phyloP scores from a whole-genome alignment of 2,113 vertebrate genomes.

The Labeo catla region DNA sequence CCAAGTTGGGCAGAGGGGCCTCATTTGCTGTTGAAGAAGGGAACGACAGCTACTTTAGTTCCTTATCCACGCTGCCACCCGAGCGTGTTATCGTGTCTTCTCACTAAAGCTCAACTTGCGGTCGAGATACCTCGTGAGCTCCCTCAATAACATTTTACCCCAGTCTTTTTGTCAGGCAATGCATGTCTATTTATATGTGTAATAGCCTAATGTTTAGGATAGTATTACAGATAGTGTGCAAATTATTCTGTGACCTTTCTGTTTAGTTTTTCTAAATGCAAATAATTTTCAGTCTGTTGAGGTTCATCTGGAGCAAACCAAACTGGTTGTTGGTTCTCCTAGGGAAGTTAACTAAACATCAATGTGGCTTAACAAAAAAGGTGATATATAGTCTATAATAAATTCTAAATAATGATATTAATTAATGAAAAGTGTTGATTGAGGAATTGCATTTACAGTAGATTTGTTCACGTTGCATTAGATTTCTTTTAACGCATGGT shows the following conservation, averaged over 20 bases:
- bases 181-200: not conserved
- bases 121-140: not conserved
- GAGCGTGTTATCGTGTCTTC: constrained; percentile 61
- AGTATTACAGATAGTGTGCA: not conserved
- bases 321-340: not conserved
- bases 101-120: constrained; percentile 58
- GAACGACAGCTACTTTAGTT: constrained; percentile 2
- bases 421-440: not conserved
- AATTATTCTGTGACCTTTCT: not conserved
- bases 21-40: constrained; percentile 30
- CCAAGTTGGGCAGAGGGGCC: constrained; percentile 16
- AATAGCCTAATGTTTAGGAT: too few relatives aligned
- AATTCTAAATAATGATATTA: not conserved
- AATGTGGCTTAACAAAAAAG: too few relatives aligned
- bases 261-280: too few relatives aligned
- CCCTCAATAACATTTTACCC: not conserved
- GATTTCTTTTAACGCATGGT: too few relatives aligned
- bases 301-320: not conserved
- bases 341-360: not conserved
- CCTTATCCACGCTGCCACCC: constrained; percentile 56
- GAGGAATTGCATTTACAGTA: not conserved
- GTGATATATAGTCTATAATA: not conserved
- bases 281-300: not conserved
- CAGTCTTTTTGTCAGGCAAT: not conserved
- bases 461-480: not conserved